These are phyloP conservation scores for Lasiurus borealis DNA, from an alignment of 2,113 vertebrate genomes.

Conservation along the genomic window DNA sequence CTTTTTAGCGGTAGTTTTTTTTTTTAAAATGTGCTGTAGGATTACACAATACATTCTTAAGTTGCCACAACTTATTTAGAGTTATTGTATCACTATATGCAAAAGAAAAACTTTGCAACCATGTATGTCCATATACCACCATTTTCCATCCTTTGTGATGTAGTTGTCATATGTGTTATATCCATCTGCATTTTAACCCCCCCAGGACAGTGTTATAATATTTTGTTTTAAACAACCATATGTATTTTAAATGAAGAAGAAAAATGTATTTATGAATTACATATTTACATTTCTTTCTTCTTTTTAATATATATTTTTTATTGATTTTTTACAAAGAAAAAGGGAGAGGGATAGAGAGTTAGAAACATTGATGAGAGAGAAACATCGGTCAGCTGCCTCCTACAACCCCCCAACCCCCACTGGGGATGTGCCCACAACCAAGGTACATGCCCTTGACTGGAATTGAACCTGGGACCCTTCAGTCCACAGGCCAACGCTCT, in stretches of 20 bases:
- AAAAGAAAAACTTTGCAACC: not conserved
- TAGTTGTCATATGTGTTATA: not conserved
- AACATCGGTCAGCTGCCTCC: too few relatives aligned
- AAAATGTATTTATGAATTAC: not conserved
- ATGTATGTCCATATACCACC: not conserved
- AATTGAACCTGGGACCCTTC: too few relatives aligned
- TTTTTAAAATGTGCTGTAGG: not conserved
- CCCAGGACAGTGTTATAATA: not conserved
- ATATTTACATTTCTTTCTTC: not conserved
- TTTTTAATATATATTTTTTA: too few relatives aligned
- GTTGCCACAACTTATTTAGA: not conserved
- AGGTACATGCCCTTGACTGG: too few relatives aligned
- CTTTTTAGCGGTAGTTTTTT: not conserved
- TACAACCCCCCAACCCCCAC: too few relatives aligned
- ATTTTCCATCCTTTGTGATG: not conserved
- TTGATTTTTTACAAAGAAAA: too few relatives aligned
- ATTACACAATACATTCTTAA: not conserved
- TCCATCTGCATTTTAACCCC: not conserved
- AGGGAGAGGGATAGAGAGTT: too few relatives aligned
- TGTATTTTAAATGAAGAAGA: not conserved
- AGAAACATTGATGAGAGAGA: too few relatives aligned
- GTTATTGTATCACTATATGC: not conserved
- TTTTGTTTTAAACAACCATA: conserved; percentile 24
- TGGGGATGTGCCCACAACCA: too few relatives aligned
- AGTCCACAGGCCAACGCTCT: too few relatives aligned